Base-by-base conservation (phyloP, 2,797 vertebrate genomes). In the Crocodylus rhombifer region DNA sequence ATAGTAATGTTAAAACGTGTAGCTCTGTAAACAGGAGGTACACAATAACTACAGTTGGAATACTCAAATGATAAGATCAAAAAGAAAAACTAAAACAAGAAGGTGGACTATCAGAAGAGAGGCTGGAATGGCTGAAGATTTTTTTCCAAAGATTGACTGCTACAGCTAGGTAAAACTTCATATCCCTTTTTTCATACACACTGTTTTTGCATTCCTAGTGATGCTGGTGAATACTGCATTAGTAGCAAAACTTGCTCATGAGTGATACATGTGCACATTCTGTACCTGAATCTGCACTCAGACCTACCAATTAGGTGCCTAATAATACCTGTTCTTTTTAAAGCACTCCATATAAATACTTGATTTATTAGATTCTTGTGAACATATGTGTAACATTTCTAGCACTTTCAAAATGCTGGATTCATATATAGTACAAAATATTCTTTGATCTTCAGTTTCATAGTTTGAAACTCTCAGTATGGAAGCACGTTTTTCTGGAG, bases 41-140 rank as follows among this genome's bases (percentile, higher is more conserved):
- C 84, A 36, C 75, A 80, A 30, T 56, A 87, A 87, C 62, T 77
- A 60, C 77, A 42, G 26, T 75, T 91, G 89, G 88, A 96, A 87
- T 23, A 88, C 51, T 28, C 85, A 4, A 65, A 80, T 73, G 26
- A 6, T 73, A 73, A 25, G 23, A 73, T 25, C 23, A 42, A 84
- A 69, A 73, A 93, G 89, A 77, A 78, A 84, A 92, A 77, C n/a
- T 8, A 88, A 78, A 26, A 60, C 23, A 76, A 79, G 63, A 77
- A 89, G 80, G 91, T 17, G 4, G 57, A 87, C 80, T 55, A 61
- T 63, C 26, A 51, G 3, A 5, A 86, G 71, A 88, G 2, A 16
- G 26, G 1, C 8, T 82, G 73, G 20, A 91, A 87, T 73, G 77
- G 61, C 15, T 55, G 17, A 87, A 64, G 36, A 87, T 80, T 92